phyloP scores from a whole-genome alignment of 2,113 vertebrate genomes.

The Arothron firmamentum region DNA sequence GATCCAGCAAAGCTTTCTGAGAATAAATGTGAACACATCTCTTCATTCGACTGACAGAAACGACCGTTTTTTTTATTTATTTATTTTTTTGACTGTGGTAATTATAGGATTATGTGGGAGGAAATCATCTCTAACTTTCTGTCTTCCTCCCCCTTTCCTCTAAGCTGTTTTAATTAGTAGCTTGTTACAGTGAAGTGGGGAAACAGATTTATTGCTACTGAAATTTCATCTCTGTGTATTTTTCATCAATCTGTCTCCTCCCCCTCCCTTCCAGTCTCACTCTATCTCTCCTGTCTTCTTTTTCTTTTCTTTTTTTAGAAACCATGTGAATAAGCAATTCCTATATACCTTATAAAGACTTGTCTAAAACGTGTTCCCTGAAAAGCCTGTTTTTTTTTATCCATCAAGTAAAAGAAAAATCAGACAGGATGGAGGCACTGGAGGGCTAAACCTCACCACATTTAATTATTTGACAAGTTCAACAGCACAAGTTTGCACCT shows the following conservation, averaged over 20 bases:
- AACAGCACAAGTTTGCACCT: too few relatives aligned
- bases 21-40: constrained; percentile 64
- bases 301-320: constrained; percentile 26
- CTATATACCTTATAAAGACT: too few relatives aligned
- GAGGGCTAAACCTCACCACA: too few relatives aligned
- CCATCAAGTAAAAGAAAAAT: too few relatives aligned
- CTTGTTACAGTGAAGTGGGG: constrained; percentile 72
- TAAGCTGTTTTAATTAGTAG: constrained; percentile 77
- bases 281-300: constrained; percentile 15
- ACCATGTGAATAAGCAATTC: constrained; percentile 25
- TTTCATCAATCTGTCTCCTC: constrained; percentile 19
- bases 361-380: too few relatives aligned
- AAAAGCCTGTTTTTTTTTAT: too few relatives aligned
- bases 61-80: constrained; percentile 68
- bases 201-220: constrained; percentile 69
- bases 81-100: constrained; percentile 74
- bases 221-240: constrained; percentile 65
- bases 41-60: constrained; percentile 68
- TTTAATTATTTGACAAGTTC: too few relatives aligned
- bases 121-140: constrained; percentile 66
- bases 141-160: constrained; percentile 39
- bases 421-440: too few relatives aligned
- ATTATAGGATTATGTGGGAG: constrained; percentile 75
- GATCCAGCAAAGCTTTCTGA: constrained; percentile 48
- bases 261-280: constrained; percentile 33